Evolutionary conservation across 2,888 invertebrate species (phyloP), one percentile per base, ranked within the genome.

Genomic region (Gibbula magus): DNA sequence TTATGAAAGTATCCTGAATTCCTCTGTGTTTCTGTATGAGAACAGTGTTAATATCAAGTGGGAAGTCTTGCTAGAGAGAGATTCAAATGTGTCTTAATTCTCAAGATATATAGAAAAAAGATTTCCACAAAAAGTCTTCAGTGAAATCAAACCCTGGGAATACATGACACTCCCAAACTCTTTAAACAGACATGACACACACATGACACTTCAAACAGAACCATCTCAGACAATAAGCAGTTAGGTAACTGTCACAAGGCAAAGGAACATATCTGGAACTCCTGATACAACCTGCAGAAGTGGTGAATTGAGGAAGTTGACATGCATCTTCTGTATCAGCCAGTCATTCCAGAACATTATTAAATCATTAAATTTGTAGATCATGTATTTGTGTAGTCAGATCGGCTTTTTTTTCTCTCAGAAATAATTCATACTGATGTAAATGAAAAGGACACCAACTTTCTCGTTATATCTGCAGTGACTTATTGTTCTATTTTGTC

Each of bases 141-240:
- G 70, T 70, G 39, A 35, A 35, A 35, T 32, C 20, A 39, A 35
- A 3, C 18, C n/a, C 10, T 18, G 39, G 39, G 10, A 39, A n/a
- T 35, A 35, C 18, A 5, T 18, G 20, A 16, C 70, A 70, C n/a
- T 29, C 75, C 77, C 13, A 83, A 81, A 70, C 79, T 88, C 4
- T 87, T 83, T 78, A 85, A 86, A 61, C 88, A 88, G 67, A 81
- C n/a, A n/a, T n/a, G n/a, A n/a, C n/a, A n/a, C n/a, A n/a, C n/a
- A n/a, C n/a, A n/a, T n/a, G n/a, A n/a, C n/a, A n/a, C n/a, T n/a
- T n/a, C n/a, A n/a, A n/a, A n/a, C n/a, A n/a, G n/a, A n/a, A n/a
- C n/a, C n/a, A n/a, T n/a, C n/a, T n/a, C n/a, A n/a, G n/a, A n/a
- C n/a, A n/a, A n/a, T n/a, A n/a, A n/a, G n/a, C n/a, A n/a, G n/a